Base-by-base conservation (phyloP, 2,888 invertebrate genomes). In the Sthenelais limicola region DNA sequence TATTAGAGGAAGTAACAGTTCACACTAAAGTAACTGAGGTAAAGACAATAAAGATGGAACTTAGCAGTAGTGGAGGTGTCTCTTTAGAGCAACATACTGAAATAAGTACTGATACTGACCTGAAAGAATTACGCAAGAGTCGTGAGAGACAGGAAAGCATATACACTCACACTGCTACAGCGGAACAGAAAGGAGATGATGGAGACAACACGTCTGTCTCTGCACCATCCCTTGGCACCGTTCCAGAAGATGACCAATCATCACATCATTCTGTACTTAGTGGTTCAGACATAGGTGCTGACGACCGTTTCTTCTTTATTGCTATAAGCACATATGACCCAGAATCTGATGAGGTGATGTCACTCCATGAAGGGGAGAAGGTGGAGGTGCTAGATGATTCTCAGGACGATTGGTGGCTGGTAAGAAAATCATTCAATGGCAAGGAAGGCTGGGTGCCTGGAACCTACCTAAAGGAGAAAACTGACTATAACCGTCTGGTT, bases 331-430 rank as follows among this genome's bases (percentile, higher is more conserved):
- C 73, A 3, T 80, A 79, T 28, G 79, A 80, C 32, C 79, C 80
- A 0, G 80, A 80, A 24, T 68, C 74, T 1, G 80, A 80, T 33
- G 80, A 80, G 4, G 80, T 79, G 24, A 71, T 80, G 71, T 78
- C 80, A 0, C 75, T 80, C 9, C 79, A 80, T 48, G 79, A 80
- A n/a, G 80, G 79, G 9, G 80, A 80, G 69, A 78, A 76, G 58
- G 67, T 80, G 18, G 78, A 80, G 58, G 69, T 80, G 48, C 32
- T 79, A n/a, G 79, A 80, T 26, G 74, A 75, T 26, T 24, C 56
- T 1, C 56, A 67, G 21, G 74, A 75, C 18, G 76, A 79, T 49
- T 79, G 78, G 79, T 80, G 80, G 79, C 49, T 74, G 18, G 78
- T 80, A 26, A 56, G 72, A 12, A 79, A 78, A 68, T 33, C 69